Base-by-base conservation (phyloP, 2,797 vertebrate species). In the Poeciliopsis paucimaculata region DNA sequence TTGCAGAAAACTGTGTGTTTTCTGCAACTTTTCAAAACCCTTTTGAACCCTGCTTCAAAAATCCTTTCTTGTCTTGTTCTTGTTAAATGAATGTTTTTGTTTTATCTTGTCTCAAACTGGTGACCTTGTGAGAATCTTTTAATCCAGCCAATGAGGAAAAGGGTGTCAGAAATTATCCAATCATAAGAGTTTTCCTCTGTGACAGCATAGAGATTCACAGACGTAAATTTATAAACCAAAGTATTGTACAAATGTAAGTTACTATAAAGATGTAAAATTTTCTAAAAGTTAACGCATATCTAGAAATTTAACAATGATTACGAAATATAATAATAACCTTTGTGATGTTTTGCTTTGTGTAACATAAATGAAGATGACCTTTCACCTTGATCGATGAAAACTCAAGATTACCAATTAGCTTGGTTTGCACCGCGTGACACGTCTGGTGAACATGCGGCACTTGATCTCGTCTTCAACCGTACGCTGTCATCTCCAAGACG, bases 391-490 rank as follows among this genome's bases (percentile, higher is more conserved):
- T 71, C 5, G 26, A 46, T 71, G 18, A 18, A 70, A 70, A 4
- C 12, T 46, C 26, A 46, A 71, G 45, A 45, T 71, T n/a, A 26
- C 49, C 49, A 53, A 15, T 26, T 28, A 28, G 68, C 12, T n/a
- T 45, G 68, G 68, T 71, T 71, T 11, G 43, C 46, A 46, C 41
- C 1, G 43, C 4, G 0, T 10, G 0, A 26, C 53, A 46, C 47
- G 26, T 46, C 20, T 0, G 51, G 31, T 18, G 73, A 74, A 84
- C 81, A 80, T n/a, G 36, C 77, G 6, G 79, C 87, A 55, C 84
- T 75, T 23, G 41, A 72, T 76, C 66, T 60, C 74, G 86, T 41
- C 86, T 87, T 90, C 87, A 90, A 84, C 87, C 68, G 78, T 83
- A 15, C 31, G 23, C 46, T 70, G 68, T 71, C 68, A 55, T 49